Base-by-base conservation (phyloP, 2,113 vertebrate genomes). In the Choloepus hoffmanni region DNA sequence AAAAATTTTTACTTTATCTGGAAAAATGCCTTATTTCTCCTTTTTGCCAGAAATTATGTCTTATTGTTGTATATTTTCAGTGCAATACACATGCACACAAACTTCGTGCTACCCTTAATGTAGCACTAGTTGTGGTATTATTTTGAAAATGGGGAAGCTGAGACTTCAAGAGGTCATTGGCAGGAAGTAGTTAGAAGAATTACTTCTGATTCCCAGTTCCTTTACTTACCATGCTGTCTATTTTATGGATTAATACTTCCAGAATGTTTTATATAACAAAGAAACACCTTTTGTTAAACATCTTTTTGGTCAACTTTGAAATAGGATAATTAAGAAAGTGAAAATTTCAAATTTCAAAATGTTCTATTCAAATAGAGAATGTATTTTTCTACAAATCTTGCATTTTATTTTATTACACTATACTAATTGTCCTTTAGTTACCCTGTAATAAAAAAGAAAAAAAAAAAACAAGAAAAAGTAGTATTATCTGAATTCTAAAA, bases 31-130 rank as follows among this genome's bases (percentile, higher is more conserved):
- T 63, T 67, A 26, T 74, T 73, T 82, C 74, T 65, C 11, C 4
- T 26, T 65, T 76, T 82, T 45, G 11, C 67, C 21, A 58, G 16
- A 77, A 40, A 87, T 70, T 23, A 55, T 40, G 16, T n/a, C 33
- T 62, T 12, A 13, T 55, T 43, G 21, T 40, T 74, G 7, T 33
- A 50, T 74, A 3, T 40, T 91, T 72, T 65, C 10, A 15, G 5
- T 26, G 18, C 5, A 26, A 79, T 14, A 85, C 7, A 4, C 2
- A 63, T 3, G 72, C 2, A 65, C 19, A 58, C 4, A 16, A 16
- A 26, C 0, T 9, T 7, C 3, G 21, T 15, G 3, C 4, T 33
- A 1, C 15, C 45, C 33, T 79, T 43, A 55, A n/a, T 63, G 2
- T 36, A 60, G 30, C 16, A 36, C 12, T 72, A 33, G 16, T 24